Percentiles rank a stretch among this genome's conserved stretches.
Evolutionary conservation across 2,113 vertebrate species (phyloP).

Genomic region (Sapayoa aenigma): DNA sequence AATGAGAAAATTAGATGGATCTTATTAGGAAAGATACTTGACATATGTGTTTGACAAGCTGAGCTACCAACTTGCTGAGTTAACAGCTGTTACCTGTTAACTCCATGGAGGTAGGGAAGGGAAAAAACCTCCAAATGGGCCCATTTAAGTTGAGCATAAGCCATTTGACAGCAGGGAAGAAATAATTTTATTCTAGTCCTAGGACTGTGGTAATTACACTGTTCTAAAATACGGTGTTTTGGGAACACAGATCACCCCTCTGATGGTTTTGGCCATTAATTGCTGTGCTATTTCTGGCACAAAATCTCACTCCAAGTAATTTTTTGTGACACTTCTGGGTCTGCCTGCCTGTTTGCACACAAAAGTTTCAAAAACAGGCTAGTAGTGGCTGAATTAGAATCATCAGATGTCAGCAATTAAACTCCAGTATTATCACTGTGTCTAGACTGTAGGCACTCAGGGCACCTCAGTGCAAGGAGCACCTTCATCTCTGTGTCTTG

Average conservation of each 20-base stretch:
- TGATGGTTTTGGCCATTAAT: background rate
- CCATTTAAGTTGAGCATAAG: background rate
- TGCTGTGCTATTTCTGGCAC: background rate
- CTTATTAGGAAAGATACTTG: background rate
- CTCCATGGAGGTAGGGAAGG: background rate
- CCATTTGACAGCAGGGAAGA: background rate
- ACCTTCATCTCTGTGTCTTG: background rate
- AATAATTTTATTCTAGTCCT: background rate
- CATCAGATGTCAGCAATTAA: background rate
- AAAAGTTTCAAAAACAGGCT: background rate
- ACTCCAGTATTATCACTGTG: background rate
- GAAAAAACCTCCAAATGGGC: background rate
- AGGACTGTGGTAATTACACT: background rate
- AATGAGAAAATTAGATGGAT: background rate
- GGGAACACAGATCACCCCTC: background rate
- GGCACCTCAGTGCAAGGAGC: background rate
- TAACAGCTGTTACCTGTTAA: slow-evolving; percentile 25
- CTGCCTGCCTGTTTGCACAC: background rate
- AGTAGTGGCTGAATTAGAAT: background rate
- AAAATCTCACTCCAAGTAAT: background rate
- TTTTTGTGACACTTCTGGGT: background rate
- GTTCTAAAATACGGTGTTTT: background rate
- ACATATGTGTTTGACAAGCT: background rate
- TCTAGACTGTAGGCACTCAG: background rate
- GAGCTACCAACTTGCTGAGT: background rate